phyloP scores from a whole-genome alignment of 1,140 invertebrate genomes.

The Drosophila nannoptera region DNA sequence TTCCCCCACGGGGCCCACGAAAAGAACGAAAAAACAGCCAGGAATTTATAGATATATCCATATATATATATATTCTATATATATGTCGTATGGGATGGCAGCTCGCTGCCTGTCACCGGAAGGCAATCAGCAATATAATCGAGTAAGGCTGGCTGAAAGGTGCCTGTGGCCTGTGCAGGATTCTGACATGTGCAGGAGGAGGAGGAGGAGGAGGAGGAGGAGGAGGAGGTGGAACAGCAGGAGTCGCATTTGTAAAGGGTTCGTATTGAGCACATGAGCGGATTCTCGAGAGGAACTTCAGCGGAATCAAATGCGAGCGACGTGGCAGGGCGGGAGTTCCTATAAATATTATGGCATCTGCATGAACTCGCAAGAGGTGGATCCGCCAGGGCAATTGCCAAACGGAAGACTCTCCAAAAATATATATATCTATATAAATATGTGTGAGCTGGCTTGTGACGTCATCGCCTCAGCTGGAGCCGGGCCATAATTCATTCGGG shows the following conservation, averaged over 20 bases:
- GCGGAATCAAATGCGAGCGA: no score
- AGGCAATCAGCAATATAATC: conserved; percentile 76
- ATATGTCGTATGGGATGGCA: neutral
- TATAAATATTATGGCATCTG: no score
- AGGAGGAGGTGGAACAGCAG: neutral
- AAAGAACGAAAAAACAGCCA: neutral
- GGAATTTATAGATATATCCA: neutral
- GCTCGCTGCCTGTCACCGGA: conserved; percentile 60
- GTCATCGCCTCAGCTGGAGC: conserved; percentile 8
- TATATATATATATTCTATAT: neutral
- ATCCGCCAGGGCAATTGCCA: no score
- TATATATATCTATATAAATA: no score
- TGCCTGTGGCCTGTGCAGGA: conserved; percentile 36
- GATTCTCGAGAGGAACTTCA: no score
- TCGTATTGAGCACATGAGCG: no score
- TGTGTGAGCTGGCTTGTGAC: neutral
- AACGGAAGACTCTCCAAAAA: no score
- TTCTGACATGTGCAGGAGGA: conserved; percentile 52
- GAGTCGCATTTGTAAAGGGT: no score
- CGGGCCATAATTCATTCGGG: conserved; percentile 17
- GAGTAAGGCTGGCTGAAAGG: conserved; percentile 53
- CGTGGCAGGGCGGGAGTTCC: no score
- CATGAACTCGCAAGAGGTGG: no score
- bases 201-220: neutral
- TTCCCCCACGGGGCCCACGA: conserved; percentile 29